Percentiles rank a stretch among this genome's conserved stretches.
These are phyloP conservation scores for Phyllotreta cruciferae DNA, from an alignment of 2,888 invertebrate genomes.

Conservation along the genomic window DNA sequence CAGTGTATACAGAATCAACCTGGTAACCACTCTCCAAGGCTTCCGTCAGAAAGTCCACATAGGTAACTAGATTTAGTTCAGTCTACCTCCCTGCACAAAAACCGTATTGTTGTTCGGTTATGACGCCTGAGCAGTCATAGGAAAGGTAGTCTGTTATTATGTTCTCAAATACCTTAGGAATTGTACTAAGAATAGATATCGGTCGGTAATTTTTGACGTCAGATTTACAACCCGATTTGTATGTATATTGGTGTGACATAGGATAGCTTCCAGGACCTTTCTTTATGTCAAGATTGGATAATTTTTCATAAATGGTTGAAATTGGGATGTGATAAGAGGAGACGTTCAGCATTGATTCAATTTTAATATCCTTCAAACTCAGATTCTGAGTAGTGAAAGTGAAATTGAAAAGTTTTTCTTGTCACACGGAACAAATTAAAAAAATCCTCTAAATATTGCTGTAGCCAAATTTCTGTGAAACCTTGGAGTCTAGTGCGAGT, in stretches of 20 bases:
- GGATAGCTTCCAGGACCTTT: slow-evolving; percentile 6
- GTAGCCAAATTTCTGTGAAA: no score
- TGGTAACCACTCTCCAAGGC: slow-evolving; percentile 2
- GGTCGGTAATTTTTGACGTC: background rate
- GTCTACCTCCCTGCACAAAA: slow-evolving; percentile 2
- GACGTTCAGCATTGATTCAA: no score
- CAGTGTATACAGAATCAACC: slow-evolving; percentile 6
- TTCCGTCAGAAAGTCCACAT: no score
- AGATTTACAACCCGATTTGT: slow-evolving; percentile 9
- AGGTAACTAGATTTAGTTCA: background rate
- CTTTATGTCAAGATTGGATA: slow-evolving; percentile 7
- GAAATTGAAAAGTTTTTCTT: no score
- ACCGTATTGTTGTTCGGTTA: slow-evolving; percentile 9
- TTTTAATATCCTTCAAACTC: no score
- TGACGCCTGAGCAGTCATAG: slow-evolving; percentile 5
- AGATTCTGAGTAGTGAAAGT: no score
- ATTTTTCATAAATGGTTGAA: slow-evolving; percentile 8
- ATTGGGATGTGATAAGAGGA: slow-evolving; percentile 6
- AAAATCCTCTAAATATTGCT: no score
- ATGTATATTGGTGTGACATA: slow-evolving; percentile 11
- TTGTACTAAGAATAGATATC: slow-evolving; percentile 17
- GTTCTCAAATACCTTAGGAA: slow-evolving; percentile 15
- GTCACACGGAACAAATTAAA: no score
- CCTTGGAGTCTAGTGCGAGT: no score
- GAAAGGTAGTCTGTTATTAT: slow-evolving; percentile 10